These are phyloP conservation scores for Mantis religiosa DNA, from an alignment of 2,888 invertebrate genomes.

Conservation along the genomic window DNA sequence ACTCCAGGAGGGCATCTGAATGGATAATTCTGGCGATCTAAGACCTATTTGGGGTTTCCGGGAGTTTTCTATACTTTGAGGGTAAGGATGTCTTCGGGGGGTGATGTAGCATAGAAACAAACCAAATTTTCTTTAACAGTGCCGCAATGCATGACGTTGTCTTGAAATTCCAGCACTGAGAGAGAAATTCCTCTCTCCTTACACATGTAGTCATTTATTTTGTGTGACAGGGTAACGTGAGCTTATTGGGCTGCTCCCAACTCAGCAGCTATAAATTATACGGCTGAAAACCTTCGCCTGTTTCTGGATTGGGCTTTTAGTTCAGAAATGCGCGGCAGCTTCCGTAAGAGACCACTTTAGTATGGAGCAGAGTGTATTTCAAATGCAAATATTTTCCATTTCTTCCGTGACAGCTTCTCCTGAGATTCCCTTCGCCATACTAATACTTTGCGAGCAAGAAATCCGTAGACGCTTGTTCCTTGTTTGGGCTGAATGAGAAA, in stretches of 20 bases:
- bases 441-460: too few relatives aligned
- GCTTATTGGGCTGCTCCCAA: neutral
- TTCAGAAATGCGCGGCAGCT: neutral
- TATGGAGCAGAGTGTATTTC: too few relatives aligned
- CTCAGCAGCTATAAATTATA: neutral
- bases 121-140: neutral
- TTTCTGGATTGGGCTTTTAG: neutral
- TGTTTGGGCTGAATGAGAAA: too few relatives aligned
- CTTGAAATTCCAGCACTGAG: neutral
- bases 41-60: too few relatives aligned
- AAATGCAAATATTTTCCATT: too few relatives aligned
- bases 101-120: too few relatives aligned
- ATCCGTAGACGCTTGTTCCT: too few relatives aligned
- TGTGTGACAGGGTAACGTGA: neutral
- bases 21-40: too few relatives aligned
- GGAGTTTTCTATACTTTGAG: neutral
- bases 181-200: neutral
- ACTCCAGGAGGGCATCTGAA: too few relatives aligned
- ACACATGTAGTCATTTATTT: neutral
- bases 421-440: too few relatives aligned
- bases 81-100: neutral
- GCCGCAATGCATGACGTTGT: neutral
- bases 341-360: too few relatives aligned
- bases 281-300: neutral
- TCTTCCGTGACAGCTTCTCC: too few relatives aligned